Conservation (phyloP, 1,140 invertebrate genomes). For the Ruditapes philippinarum region DNA sequence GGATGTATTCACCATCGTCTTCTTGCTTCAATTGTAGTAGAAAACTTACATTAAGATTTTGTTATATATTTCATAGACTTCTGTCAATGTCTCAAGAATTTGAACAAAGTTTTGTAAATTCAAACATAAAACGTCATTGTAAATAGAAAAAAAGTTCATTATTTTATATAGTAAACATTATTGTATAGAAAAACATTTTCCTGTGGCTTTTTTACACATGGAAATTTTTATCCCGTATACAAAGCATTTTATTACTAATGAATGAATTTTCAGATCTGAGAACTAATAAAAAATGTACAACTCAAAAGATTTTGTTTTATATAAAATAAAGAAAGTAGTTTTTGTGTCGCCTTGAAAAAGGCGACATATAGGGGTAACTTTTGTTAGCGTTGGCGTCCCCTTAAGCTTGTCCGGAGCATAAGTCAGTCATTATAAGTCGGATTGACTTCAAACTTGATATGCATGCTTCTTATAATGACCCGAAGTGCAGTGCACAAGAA, state of each 20-base stretch:
- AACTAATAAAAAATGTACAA: constrained; percentile 35
- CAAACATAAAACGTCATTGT: constrained; percentile 25
- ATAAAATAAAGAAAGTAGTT: too few species aligned
- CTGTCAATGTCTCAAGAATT: background rate
- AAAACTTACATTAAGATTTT: background rate
- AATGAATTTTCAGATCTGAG: constrained; percentile 34
- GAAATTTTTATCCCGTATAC: constrained; percentile 30
- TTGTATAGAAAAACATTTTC: background rate
- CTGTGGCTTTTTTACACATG: constrained; percentile 7
- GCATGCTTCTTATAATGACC: too few species aligned
- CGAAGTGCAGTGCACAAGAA: too few species aligned
- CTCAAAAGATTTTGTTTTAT: too few species aligned
- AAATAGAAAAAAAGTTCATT: constrained; percentile 11
- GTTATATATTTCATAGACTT: background rate
- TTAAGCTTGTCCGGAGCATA: too few species aligned
- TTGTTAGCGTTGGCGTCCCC: too few species aligned
- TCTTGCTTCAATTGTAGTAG: background rate
- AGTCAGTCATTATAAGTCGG: too few species aligned
- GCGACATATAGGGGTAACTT: too few species aligned
- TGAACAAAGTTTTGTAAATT: constrained; percentile 12
- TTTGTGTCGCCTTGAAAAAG: too few species aligned
- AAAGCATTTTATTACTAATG: constrained; percentile 40
- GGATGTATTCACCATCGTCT: background rate
- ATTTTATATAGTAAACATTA: constrained; percentile 11
- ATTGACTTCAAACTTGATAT: too few species aligned